Evolutionary conservation across 2,888 invertebrate genomes (phyloP).

Genomic region (Eupithecia centaureata): DNA sequence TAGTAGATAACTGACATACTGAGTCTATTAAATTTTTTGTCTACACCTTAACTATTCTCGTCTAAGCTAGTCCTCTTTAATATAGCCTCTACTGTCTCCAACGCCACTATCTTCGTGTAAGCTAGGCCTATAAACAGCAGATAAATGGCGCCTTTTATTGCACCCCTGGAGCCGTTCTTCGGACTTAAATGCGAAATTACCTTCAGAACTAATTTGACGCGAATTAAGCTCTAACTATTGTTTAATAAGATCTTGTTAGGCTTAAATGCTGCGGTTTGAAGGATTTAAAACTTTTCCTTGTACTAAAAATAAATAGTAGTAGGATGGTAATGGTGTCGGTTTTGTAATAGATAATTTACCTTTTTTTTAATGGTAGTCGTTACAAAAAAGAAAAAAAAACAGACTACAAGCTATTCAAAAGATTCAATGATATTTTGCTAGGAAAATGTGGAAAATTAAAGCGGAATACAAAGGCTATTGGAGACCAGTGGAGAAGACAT

Average conservation of each 20-base stretch:
- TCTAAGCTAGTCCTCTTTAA: too few species aligned
- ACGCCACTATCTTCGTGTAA: slow-evolving; percentile 18
- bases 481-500: too few species aligned
- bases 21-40: too few species aligned
- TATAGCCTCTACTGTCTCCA: background rate
- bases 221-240: slow-evolving; percentile 35
- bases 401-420: too few species aligned
- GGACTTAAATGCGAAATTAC: slow-evolving; percentile 29
- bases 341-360: too few species aligned
- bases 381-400: too few species aligned
- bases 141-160: slow-evolving; percentile 40
- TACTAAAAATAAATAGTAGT: background rate
- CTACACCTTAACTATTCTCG: too few species aligned
- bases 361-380: too few species aligned
- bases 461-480: too few species aligned
- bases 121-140: slow-evolving; percentile 23
- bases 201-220: slow-evolving; percentile 24
- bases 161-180: slow-evolving; percentile 29
- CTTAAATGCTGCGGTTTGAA: slow-evolving; percentile 6
- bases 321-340: background rate
- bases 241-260: slow-evolving; percentile 29
- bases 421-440: too few species aligned
- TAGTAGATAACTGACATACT: too few species aligned
- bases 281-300: background rate
- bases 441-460: too few species aligned